Conservation (phyloP, 2,113 vertebrate genomes). For the Antennarius striatus region DNA sequence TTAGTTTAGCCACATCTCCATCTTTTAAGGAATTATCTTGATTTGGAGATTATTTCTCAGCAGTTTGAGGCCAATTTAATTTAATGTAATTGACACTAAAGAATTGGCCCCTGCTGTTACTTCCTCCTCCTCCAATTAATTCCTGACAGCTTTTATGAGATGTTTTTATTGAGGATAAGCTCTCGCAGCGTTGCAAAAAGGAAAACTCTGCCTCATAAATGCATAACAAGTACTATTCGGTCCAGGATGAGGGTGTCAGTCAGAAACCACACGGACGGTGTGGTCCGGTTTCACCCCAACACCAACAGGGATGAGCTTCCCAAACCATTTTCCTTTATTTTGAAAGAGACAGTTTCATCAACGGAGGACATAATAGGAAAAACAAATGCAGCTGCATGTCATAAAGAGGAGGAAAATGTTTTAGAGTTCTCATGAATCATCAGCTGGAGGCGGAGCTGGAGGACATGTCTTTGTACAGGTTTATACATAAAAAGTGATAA, state of each 20-base stretch:
- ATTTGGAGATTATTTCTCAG: not conserved
- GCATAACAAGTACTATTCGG: too few relatives aligned
- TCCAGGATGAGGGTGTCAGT: not conserved
- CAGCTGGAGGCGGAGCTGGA: not conserved
- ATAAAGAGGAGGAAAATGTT: too few relatives aligned
- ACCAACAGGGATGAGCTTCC: not conserved
- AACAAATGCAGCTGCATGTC: slow-evolving; percentile 13
- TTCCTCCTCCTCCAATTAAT: not conserved
- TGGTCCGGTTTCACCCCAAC: slow-evolving; percentile 9
- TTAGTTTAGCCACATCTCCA: slow-evolving; percentile 13
- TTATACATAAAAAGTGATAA: not conserved
- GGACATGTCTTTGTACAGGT: not conserved
- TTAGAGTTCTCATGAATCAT: slow-evolving; percentile 6
- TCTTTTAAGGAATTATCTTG: not conserved
- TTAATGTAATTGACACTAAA: too few relatives aligned
- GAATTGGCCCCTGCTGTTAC: not conserved
- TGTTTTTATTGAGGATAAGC: not conserved
- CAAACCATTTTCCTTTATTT: not conserved
- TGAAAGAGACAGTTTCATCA: not conserved
- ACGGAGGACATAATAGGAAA: slow-evolving; percentile 12
- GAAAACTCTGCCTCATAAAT: not conserved
- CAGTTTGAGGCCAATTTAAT: not conserved
- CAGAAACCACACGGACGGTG: slow-evolving; percentile 32
- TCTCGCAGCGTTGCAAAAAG: not conserved
- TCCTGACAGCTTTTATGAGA: not conserved